A percentile compares a stretch with the other conserved stretches of the same genome.
These are phyloP conservation scores for Clarias pachynema DNA, from an alignment of 2,797 vertebrate genomes.

Conservation along the genomic window DNA sequence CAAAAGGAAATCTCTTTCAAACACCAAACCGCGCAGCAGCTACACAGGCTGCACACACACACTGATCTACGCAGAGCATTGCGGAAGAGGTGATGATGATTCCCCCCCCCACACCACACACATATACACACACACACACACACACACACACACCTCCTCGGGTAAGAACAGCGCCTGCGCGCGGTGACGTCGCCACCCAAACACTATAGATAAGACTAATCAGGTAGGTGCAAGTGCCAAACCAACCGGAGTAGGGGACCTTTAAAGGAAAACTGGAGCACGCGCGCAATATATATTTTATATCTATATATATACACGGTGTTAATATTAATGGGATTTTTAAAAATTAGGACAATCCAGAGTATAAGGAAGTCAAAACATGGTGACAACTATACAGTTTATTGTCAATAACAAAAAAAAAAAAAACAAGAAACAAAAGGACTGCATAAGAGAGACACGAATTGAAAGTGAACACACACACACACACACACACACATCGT, in stretches of 20 bases:
- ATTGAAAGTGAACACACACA: background rate
- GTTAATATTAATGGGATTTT: background rate
- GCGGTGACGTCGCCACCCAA: constrained; percentile 21
- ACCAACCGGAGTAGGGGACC: background rate
- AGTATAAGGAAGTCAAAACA: background rate
- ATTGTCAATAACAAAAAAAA: background rate
- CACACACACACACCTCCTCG: background rate
- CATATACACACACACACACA: background rate
- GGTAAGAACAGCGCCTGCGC: background rate
- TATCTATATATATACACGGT: background rate
- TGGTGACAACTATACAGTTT: no score
- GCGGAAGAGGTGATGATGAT: background rate
- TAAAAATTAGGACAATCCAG: background rate
- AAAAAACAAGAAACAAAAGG: background rate
- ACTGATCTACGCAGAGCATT: background rate
- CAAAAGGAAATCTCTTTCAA: background rate
- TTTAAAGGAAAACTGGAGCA: background rate
- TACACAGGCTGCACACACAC: no score
- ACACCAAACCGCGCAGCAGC: background rate
- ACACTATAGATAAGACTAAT: no score
- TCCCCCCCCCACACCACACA: background rate
- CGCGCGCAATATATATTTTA: no score
- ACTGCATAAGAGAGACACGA: background rate
- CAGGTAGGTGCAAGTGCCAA: background rate
- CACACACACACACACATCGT: no score